Conservation (phyloP, 92 coral and sea anemone genomes). For the Chrysogorgia sp. region DNA sequence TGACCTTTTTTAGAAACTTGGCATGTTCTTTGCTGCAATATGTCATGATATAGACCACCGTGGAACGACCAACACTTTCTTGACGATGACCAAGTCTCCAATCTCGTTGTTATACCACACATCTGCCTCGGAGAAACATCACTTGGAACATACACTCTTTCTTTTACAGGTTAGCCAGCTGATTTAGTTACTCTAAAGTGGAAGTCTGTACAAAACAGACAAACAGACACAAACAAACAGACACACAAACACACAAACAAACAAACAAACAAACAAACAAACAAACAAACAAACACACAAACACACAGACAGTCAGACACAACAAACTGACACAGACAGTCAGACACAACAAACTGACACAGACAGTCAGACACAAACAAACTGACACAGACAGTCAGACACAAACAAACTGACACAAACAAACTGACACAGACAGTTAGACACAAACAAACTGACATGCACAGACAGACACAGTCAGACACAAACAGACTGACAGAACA, state of each 20-base stretch:
- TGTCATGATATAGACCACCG: conserved; percentile 97
- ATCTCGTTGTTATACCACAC: conserved; percentile 83
- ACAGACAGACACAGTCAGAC: no score
- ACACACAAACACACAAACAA: background rate
- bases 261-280: background rate
- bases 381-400: no score
- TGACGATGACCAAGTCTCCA: conserved; percentile 79
- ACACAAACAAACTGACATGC: no score
- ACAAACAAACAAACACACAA: background rate
- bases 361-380: no score
- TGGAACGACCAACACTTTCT: conserved; percentile 83
- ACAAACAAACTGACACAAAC: no score
- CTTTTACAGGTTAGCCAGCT: conserved; percentile 83
- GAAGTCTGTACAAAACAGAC: background rate
- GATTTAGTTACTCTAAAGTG: background rate
- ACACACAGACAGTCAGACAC: no score
- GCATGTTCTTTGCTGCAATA: conserved; percentile 75
- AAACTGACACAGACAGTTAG: no score
- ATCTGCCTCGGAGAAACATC: conserved; percentile 97
- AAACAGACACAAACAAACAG: no score
- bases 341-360: no score
- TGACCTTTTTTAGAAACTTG: conserved; percentile 67
- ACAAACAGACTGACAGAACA: no score
- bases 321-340: no score
- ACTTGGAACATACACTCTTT: conserved; percentile 85